Percentiles rank a stretch among this genome's conserved stretches.
Evolutionary conservation across 2,888 invertebrate genomes (phyloP).

Genomic region (Agrotis clavis): DNA sequence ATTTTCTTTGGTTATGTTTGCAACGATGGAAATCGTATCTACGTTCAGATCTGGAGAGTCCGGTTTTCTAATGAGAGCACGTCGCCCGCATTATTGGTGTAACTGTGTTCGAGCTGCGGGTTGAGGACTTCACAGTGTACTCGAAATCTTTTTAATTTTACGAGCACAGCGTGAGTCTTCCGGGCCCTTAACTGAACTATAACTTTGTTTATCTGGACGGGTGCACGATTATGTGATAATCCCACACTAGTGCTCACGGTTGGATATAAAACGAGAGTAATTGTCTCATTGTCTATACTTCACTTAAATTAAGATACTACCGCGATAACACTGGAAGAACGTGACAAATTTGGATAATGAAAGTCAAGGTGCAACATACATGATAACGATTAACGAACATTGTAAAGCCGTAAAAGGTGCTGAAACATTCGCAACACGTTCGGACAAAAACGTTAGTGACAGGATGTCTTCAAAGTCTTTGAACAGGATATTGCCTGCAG

Average conservation of each 20-base stretch:
- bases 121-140: conserved; percentile 39
- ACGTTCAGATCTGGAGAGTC: conserved; percentile 55
- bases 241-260: conserved; percentile 64
- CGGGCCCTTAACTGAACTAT: conserved; percentile 37
- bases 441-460: conserved; percentile 46
- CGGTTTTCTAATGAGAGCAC: conserved; percentile 66
- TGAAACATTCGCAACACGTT: conserved; percentile 57
- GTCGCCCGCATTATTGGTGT: conserved; percentile 58
- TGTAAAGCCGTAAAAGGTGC: conserved; percentile 45
- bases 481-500: conserved; percentile 30
- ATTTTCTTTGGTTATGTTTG: conserved; percentile 72
- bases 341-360: conserved; percentile 75
- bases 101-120: conserved; percentile 51
- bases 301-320: conserved; percentile 69
- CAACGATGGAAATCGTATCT: conserved; percentile 68
- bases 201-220: conserved; percentile 46
- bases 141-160: conserved; percentile 53
- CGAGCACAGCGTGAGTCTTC: conserved; percentile 51
- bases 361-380: conserved; percentile 64
- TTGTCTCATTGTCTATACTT: conserved; percentile 72
- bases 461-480: conserved; percentile 40
- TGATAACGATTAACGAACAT: conserved; percentile 58
- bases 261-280: conserved; percentile 65
- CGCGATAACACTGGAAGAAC: conserved; percentile 63
- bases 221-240: conserved; percentile 65